These are phyloP conservation scores for Pandemis corylana DNA, from an alignment of 2,888 invertebrate genomes.

Conservation along the genomic window DNA sequence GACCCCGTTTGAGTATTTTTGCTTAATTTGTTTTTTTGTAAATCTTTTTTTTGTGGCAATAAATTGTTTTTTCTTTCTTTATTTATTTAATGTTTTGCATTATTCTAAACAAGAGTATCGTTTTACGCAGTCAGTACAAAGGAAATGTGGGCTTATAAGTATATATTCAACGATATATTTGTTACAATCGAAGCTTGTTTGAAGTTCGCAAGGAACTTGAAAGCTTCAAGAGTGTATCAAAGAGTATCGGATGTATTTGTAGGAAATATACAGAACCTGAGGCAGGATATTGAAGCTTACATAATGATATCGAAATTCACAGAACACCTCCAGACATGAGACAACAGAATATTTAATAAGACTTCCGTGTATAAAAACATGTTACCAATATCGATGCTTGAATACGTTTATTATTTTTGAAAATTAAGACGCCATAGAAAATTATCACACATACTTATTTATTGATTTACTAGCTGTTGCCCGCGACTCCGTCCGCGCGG, in stretches of 20 bases:
- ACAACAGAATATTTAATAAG: background rate
- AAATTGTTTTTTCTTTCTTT: no score
- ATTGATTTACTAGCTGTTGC: no score
- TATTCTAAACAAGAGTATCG: background rate
- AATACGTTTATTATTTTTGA: background rate
- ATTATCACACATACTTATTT: no score
- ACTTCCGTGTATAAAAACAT: background rate
- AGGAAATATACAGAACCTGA: background rate
- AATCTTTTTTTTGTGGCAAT: no score
- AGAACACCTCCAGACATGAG: background rate
- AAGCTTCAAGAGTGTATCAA: background rate
- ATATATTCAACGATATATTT: constrained; percentile 12
- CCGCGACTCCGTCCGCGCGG: no score
- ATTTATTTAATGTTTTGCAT: no score
- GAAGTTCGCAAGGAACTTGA: background rate
- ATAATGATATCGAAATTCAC: background rate
- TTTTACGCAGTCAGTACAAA: background rate
- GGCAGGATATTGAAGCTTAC: background rate
- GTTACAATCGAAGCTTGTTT: constrained; percentile 7
- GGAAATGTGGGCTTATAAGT: constrained; percentile 3
- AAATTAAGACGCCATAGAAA: no score
- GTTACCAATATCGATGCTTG: background rate
- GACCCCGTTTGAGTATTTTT: no score
- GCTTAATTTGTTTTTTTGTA: no score
- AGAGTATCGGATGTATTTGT: constrained; percentile 3